phyloP scores from a whole-genome alignment of 2,888 invertebrate genomes.

The Apotomis capreana region DNA sequence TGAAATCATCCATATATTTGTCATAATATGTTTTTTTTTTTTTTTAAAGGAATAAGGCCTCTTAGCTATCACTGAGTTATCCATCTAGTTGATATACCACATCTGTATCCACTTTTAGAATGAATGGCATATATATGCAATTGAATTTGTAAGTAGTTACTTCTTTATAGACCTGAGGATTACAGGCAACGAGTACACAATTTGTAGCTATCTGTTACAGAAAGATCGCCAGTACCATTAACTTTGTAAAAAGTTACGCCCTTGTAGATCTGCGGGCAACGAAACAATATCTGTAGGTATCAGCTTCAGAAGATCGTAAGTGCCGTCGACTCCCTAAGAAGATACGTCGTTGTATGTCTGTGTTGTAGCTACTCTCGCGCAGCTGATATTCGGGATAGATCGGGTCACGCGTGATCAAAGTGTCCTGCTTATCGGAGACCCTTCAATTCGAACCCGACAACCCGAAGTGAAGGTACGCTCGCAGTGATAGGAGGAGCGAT shows the following conservation, averaged over 20 bases:
- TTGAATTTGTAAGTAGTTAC: too few relatives aligned
- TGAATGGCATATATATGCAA: too few relatives aligned
- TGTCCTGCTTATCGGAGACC: constrained; percentile 28
- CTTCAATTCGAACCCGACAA: constrained; percentile 18
- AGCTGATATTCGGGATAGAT: constrained; percentile 18
- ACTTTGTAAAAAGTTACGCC: not conserved
- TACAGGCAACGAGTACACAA: not conserved
- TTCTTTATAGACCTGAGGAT: too few relatives aligned
- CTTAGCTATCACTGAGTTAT: too few relatives aligned
- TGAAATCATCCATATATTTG: too few relatives aligned
- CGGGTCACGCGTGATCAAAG: constrained; percentile 34
- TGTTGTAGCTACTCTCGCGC: not conserved
- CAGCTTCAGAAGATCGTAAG: not conserved
- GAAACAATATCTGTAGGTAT: not conserved
- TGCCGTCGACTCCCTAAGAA: not conserved
- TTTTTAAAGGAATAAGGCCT: too few relatives aligned
- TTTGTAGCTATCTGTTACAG: not conserved
- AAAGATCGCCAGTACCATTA: not conserved
- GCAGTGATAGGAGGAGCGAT: constrained; percentile 11
- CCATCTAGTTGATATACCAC: too few relatives aligned
- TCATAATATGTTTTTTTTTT: too few relatives aligned
- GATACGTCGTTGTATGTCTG: not conserved
- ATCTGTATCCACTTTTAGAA: too few relatives aligned
- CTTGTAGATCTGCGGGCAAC: too few relatives aligned
- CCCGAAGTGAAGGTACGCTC: constrained; percentile 9